These are phyloP conservation scores for Mallotus villosus DNA, from an alignment of 2,797 vertebrate species.

Conservation along the genomic window DNA sequence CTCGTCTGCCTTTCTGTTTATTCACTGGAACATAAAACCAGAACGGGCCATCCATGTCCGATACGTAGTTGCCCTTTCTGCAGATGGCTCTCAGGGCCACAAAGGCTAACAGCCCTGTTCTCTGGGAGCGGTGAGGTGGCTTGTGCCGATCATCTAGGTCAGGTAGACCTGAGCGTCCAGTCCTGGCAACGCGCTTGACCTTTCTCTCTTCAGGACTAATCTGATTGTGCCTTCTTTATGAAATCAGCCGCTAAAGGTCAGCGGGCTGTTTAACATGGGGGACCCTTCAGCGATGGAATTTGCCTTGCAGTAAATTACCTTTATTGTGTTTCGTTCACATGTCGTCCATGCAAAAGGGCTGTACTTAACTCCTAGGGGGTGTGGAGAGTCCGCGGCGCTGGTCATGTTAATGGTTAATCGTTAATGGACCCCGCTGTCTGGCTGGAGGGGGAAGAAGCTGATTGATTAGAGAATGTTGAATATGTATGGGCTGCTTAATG, in stretches of 20 bases:
- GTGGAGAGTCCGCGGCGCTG: conserved; percentile 49
- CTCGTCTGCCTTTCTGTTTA: background rate
- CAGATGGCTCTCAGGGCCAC: conserved; percentile 74
- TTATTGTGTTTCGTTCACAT: conserved; percentile 92
- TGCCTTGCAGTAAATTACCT: conserved; percentile 97
- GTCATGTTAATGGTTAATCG: conserved; percentile 50
- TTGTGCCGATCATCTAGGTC: conserved; percentile 58
- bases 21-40: conserved; percentile 61
- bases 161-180: conserved; percentile 83
- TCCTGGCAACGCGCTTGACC: conserved; percentile 92
- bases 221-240: conserved; percentile 96
- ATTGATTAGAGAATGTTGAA: conserved; percentile 20
- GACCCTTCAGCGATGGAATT: conserved; percentile 93
- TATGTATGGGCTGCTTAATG: conserved; percentile 5
- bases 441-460: conserved; percentile 36
- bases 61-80: conserved; percentile 72
- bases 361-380: conserved; percentile 72
- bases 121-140: conserved; percentile 16
- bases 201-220: conserved; percentile 92
- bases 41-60: conserved; percentile 51
- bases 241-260: conserved; percentile 98
- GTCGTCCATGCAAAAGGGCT: conserved; percentile 74
- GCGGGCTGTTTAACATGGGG: conserved; percentile 89
- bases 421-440: conserved; percentile 31
- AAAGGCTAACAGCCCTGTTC: conserved; percentile 70